phyloP scores from a whole-genome alignment of 1,140 invertebrate genomes.

The Chionoecetes opilio region DNA sequence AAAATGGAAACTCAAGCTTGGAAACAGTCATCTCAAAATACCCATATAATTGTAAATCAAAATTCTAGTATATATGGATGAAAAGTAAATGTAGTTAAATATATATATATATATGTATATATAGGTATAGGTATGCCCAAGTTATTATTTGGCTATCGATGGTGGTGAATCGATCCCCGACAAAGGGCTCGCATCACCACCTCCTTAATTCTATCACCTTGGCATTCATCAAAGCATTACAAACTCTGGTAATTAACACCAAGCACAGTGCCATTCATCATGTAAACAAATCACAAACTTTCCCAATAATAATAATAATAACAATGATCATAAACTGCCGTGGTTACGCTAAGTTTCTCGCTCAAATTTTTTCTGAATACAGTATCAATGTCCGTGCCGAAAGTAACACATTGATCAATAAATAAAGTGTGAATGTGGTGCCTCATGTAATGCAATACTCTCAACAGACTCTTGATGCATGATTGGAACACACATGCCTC shows the following conservation, averaged over 20 bases:
- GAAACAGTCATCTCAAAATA: too few species aligned
- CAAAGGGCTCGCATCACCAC: not conserved
- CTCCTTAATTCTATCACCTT: not conserved
- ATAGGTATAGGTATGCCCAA: slow-evolving; percentile 1
- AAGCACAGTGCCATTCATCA: not conserved
- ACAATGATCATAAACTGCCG: not conserved
- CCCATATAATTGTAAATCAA: not conserved
- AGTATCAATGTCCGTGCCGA: not conserved
- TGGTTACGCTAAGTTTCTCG: not conserved
- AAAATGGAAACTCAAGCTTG: not conserved
- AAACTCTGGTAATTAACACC: not conserved
- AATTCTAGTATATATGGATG: not conserved
- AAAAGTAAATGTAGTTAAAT: not conserved
- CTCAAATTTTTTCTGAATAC: not conserved
- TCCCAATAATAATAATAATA: not conserved
- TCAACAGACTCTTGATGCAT: not conserved
- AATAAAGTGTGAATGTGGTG: not conserved
- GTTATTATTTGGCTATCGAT: not conserved
- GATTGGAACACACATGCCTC: not conserved
- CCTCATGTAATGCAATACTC: not conserved
- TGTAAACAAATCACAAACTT: not conserved
- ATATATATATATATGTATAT: slow-evolving; percentile 8
- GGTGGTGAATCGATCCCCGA: not conserved
- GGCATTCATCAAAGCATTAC: not conserved
- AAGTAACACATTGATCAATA: not conserved